Evolutionary conservation across 2,113 vertebrate species (phyloP).

Genomic region (Seriola rivoliana): DNA sequence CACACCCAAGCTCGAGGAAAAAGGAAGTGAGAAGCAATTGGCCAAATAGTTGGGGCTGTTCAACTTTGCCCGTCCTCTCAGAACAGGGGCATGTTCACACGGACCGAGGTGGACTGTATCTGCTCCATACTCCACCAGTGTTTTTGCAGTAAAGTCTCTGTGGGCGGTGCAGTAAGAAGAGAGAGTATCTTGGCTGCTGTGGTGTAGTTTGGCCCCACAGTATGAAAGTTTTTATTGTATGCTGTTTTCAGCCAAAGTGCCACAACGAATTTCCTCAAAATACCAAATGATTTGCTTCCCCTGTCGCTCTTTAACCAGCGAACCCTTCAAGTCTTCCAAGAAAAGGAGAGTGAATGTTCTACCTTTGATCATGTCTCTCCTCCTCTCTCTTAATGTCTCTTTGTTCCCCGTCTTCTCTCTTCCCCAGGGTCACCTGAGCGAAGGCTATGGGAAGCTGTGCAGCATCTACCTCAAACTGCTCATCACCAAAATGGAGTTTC

Average conservation of each 20-base stretch:
- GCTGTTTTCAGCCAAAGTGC: constrained; percentile 1
- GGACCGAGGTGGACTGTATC: background rate
- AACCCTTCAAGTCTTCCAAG: background rate
- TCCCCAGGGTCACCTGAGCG: constrained; percentile 92
- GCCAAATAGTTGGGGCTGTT: constrained; percentile 22
- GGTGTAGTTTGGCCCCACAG: background rate
- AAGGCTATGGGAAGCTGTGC: constrained; percentile 96
- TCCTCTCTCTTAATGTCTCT: background rate
- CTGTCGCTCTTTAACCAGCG: background rate
- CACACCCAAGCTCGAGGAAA: constrained; percentile 25
- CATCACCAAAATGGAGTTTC: constrained; percentile 99
- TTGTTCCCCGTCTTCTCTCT: constrained; percentile 5
- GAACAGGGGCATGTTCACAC: background rate
- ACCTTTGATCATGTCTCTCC: constrained; percentile 20
- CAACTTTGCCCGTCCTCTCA: constrained; percentile 31
- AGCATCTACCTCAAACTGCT: constrained; percentile 99
- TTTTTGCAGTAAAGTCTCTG: background rate
- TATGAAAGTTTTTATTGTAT: constrained; percentile 7
- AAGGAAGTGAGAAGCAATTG: constrained; percentile 67
- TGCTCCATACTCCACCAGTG: background rate
- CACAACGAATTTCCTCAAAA: constrained; percentile 9
- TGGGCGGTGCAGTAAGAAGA: background rate
- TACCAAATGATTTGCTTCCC: background rate
- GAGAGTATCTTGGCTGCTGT: background rate
- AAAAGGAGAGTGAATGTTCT: background rate